Percentiles rank a stretch among this genome's conserved stretches.
Conservation (phyloP, 2,888 invertebrate species). For the Scrobipalpa costella region DNA sequence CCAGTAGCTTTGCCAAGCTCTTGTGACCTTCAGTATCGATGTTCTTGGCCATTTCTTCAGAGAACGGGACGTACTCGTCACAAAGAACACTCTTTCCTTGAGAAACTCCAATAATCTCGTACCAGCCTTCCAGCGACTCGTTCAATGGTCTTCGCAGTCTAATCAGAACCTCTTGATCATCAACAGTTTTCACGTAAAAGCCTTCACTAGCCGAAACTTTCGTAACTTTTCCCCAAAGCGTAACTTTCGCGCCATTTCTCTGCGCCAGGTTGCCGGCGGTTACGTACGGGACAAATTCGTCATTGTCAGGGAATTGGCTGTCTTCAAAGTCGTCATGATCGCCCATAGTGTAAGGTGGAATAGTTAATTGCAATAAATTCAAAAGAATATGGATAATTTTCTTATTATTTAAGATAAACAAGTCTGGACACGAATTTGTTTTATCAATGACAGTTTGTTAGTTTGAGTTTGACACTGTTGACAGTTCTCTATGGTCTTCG, state of each 20-base stretch:
- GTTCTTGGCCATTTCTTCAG: slow-evolving; percentile 62
- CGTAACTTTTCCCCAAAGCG: slow-evolving; percentile 73
- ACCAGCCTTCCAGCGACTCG: slow-evolving; percentile 75
- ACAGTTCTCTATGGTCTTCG: no score
- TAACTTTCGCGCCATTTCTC: slow-evolving; percentile 73
- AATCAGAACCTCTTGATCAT: slow-evolving; percentile 72
- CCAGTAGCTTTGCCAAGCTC: slow-evolving; percentile 62
- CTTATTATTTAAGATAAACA: neutral
- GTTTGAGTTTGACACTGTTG: no score
- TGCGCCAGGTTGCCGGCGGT: slow-evolving; percentile 69
- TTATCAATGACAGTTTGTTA: neutral
- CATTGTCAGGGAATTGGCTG: slow-evolving; percentile 72
- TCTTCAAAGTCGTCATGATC: slow-evolving; percentile 75
- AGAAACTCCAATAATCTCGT: slow-evolving; percentile 70
- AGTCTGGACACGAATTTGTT: neutral
- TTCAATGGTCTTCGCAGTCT: slow-evolving; percentile 61
- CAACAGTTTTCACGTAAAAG: slow-evolving; percentile 71
- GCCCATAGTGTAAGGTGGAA: slow-evolving; percentile 45
- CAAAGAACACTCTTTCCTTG: slow-evolving; percentile 72
- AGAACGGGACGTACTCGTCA: slow-evolving; percentile 70
- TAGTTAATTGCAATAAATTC: neutral
- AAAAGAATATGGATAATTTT: neutral
- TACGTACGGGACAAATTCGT: slow-evolving; percentile 73
- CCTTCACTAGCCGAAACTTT: slow-evolving; percentile 71
- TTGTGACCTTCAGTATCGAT: slow-evolving; percentile 72